Base-by-base conservation (phyloP, 92 coral and sea anemone genomes). In the Paragorgia papillata region DNA sequence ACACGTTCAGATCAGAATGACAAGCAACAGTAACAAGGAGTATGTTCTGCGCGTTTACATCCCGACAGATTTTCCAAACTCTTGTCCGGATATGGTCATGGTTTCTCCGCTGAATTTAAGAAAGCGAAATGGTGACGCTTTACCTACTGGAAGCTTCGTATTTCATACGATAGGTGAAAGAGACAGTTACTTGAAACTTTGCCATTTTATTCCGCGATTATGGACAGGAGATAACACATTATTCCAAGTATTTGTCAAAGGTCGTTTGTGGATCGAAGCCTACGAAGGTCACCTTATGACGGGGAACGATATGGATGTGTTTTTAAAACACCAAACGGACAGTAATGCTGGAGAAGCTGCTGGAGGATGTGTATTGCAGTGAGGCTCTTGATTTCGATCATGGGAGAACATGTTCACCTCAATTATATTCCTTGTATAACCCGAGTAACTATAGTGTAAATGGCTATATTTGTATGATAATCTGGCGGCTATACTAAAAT, bases 221-320 rank as follows among this genome's bases (percentile, higher is more conserved):
- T 82, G 85, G 85, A 74, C 75, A 14, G 67, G 49, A 27, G 68
- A 74, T 14, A 82, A 61, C 22, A 82, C 85, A 6, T 32, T 82
- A 22, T 82, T 73, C 33, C 80, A 82, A n/a, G 81, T 82, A 15
- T 82, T 82, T 14, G 51, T 82, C 66, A 82, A 82, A 39, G 85
- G 85, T 35, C 75, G 78, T 0, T 40, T 82, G 32, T 82, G 85
- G 85, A 9, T 82, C 28, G 85, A 82, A 28, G 85, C 81, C 9
- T 82, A 73, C 44, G 85, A 82, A 20, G 85, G 57, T 2, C 85
- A 82, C 26, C 53, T 32, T 9, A 59, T 25, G 17, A 33, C 75
- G 14, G 85, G 81, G 9, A 24, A 89, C 0, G 7, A 71, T 3
- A 64, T 85, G 48, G 74, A 80, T 74, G 49, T 10, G 48, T 85